A percentile compares a stretch with the other conserved stretches of the same genome.
phyloP scores from a whole-genome alignment of 2,888 invertebrate species.

The Sturmia bella region DNA sequence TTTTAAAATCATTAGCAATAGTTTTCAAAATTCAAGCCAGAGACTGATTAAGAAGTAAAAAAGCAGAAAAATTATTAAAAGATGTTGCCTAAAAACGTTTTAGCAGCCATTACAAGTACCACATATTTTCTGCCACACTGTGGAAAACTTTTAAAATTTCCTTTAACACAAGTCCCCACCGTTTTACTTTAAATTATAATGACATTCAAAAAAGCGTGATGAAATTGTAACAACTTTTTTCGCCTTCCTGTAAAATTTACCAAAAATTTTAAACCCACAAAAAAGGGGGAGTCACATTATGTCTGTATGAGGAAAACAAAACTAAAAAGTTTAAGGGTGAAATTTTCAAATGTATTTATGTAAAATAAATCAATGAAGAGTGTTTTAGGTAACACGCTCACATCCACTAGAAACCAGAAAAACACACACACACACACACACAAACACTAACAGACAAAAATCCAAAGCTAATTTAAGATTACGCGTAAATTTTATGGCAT shows the following conservation, averaged over 20 bases:
- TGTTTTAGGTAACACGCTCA: conserved; percentile 24
- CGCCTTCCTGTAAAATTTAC: conserved; percentile 29
- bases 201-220: conserved; percentile 68
- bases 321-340: conserved; percentile 45
- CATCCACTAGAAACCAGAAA: neutral
- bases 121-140: neutral
- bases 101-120: no score
- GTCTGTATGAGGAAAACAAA: neutral
- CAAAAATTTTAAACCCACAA: conserved; percentile 11
- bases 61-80: no score
- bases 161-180: conserved; percentile 51
- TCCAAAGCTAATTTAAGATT: conserved; percentile 70
- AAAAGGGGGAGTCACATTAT: conserved; percentile 32
- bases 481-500: conserved; percentile 70
- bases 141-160: conserved; percentile 13
- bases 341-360: conserved; percentile 52
- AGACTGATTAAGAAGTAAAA: no score
- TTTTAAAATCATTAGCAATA: no score
- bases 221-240: conserved; percentile 63
- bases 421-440: neutral
- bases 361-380: conserved; percentile 39
- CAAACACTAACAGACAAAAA: neutral
- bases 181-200: conserved; percentile 67
- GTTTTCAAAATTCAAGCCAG: no score
- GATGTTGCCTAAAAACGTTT: no score